Percentiles rank a stretch among this genome's conserved stretches.
Conservation (phyloP, 35 echinoderm and acorn worm genomes). For the Lytechinus variegatus region DNA sequence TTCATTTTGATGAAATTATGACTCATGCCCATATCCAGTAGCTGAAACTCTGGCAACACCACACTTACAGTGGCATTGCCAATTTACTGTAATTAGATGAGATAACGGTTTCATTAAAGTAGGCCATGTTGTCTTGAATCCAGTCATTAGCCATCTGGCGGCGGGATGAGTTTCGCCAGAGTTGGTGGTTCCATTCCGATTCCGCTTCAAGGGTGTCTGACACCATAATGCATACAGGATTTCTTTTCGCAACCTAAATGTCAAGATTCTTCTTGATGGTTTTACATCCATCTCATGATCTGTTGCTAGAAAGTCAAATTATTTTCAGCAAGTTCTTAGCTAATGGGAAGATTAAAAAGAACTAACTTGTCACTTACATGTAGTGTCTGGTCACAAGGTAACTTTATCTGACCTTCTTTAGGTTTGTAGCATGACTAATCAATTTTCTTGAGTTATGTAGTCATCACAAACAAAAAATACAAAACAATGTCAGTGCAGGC, state of each 20-base stretch:
- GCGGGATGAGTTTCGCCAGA: constrained; percentile 7
- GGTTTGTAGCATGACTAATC: too few relatives aligned
- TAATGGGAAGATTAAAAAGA: not conserved
- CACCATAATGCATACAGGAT: not conserved
- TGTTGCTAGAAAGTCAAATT: not conserved
- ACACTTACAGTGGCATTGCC: not conserved
- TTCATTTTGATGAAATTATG: not conserved
- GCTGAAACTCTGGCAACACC: not conserved
- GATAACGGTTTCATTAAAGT: constrained; percentile 15
- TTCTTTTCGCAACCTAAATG: not conserved
- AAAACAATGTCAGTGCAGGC: too few relatives aligned
- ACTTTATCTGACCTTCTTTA: not conserved
- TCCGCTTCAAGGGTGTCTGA: not conserved
- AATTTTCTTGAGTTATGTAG: too few relatives aligned
- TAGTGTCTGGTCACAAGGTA: not conserved
- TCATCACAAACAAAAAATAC: too few relatives aligned
- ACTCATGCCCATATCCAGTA: constrained; percentile 10
- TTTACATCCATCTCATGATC: not conserved
- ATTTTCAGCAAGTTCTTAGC: not conserved
- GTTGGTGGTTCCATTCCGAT: not conserved
- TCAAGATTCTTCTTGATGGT: not conserved
- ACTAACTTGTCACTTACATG: not conserved
- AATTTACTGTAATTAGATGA: not conserved
- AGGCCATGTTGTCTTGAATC: not conserved
- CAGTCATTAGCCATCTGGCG: constrained; percentile 8